These are phyloP conservation scores for Villa cingulata DNA, from an alignment of 2,888 invertebrate species.

Conservation along the genomic window DNA sequence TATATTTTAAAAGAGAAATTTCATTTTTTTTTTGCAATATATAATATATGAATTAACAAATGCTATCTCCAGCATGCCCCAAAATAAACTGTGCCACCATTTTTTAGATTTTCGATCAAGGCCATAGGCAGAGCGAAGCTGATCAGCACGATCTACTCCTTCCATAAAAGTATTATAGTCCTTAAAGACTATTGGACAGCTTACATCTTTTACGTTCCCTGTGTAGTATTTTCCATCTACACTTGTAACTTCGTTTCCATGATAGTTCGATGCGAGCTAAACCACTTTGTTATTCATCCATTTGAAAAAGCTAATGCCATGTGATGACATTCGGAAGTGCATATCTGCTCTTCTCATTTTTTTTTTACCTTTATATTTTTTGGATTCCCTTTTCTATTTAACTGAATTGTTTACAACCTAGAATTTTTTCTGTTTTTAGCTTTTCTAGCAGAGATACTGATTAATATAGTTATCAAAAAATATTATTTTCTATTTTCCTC, in stretches of 20 bases:
- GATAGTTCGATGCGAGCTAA: too few relatives aligned
- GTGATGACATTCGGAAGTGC: constrained; percentile 1
- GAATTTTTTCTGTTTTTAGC: constrained; percentile 7
- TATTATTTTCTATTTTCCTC: constrained; percentile 5
- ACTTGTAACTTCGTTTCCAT: too few relatives aligned
- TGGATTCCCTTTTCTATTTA: too few relatives aligned
- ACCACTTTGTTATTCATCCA: too few relatives aligned
- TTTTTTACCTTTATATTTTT: constrained; percentile 8
- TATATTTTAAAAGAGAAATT: constrained; percentile 1
- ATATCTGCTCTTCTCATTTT: constrained; percentile 3
- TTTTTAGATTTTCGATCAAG: too few relatives aligned
- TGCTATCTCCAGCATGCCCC: too few relatives aligned
- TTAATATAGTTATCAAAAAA: constrained; percentile 9
- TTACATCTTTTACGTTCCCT: constrained; percentile 1
- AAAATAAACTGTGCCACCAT: too few relatives aligned
- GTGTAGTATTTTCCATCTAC: constrained; percentile 4
- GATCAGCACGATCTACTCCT: constrained; percentile 9
- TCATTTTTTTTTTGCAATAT: constrained; percentile 2
- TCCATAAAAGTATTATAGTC: too few relatives aligned
- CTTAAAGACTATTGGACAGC: constrained; percentile 6
- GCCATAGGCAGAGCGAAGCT: too few relatives aligned
- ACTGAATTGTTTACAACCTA: too few relatives aligned
- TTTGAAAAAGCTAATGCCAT: neutral
- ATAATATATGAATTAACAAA: too few relatives aligned
- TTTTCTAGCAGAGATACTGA: constrained; percentile 8